Evolutionary conservation across 2,113 vertebrate species (phyloP), one percentile per base, ranked within the genome.

Genomic region (Varanus salvator): DNA sequence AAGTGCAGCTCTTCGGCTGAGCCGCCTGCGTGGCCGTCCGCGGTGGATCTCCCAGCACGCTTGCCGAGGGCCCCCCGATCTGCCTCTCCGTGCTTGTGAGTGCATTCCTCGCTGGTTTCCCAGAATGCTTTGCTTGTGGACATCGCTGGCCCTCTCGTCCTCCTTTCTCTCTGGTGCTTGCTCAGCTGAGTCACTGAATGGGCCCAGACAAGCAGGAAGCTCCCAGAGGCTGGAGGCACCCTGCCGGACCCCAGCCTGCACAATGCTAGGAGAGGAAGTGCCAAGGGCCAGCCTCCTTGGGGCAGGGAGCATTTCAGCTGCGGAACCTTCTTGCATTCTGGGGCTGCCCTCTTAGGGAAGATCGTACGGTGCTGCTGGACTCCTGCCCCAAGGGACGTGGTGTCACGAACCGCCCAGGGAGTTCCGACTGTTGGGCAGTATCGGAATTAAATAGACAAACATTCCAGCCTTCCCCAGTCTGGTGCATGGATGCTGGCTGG

Each of bases 61-160:
- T 64, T 21, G 17, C 15, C 21, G 60, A 64, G 60, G 60, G 60
- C 21, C 82, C 8, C 12, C 14, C 38, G 3, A 64, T 48, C 2
- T 69, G n/a, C 15, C 27, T 3, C 66, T 27, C 48, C 52, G 2
- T 54, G 38, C 34, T 44, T 87, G n/a, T 44, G 9, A 38, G 52
- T 57, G 23, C 27, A 54, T 81, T 48, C 77, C 44, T 74, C 23
- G 66, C 29, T 50, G 1, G 9, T 78, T 87, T 66, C 38, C 74
- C 74, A 48, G 38, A 66, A 77, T 66, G 34, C 74, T 80, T 68
- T 15, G 3, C 9, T 81, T 85, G 88, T 84, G 71, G 38, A 44
- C 76, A 91, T 84, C 74, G 11, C 8, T 85, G 76, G 81, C 90
- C 50, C 72, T 81, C 48, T 92, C 89, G 76, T 78, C 89, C 69